Evolutionary conservation across 1,140 invertebrate genomes (phyloP).

Genomic region (Bombus pascuorum): DNA sequence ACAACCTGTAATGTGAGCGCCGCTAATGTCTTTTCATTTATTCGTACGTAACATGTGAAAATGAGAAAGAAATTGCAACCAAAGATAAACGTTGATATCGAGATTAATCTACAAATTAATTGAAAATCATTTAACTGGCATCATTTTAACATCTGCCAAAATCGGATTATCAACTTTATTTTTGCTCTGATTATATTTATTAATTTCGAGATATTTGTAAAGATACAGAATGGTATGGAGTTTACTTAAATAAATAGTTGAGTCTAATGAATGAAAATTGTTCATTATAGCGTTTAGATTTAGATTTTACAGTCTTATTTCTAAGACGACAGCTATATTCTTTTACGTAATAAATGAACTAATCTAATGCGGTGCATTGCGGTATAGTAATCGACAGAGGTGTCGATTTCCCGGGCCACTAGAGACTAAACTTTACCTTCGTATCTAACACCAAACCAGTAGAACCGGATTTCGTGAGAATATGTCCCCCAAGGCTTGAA

Average conservation of each 20-base stretch:
- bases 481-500: conserved; percentile 34
- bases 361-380: conserved; percentile 20
- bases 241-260: background rate
- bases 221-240: background rate
- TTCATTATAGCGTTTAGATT: background rate
- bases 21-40: conserved; percentile 54
- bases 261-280: background rate
- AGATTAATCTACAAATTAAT: background rate
- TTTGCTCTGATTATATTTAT: background rate
- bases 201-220: background rate
- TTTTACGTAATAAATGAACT: background rate
- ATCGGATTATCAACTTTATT: background rate
- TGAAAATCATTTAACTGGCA: background rate
- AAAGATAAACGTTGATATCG: background rate
- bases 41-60: conserved; percentile 25
- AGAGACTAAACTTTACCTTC: conserved; percentile 31
- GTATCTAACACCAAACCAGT: conserved; percentile 56
- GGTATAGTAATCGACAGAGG: conserved; percentile 38
- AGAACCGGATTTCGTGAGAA: conserved; percentile 61
- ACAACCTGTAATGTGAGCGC: conserved; percentile 49
- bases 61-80: background rate
- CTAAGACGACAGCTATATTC: background rate
- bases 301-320: background rate
- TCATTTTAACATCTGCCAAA: background rate
- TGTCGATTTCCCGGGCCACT: conserved; percentile 38